These are phyloP conservation scores for Mareca penelope DNA, from an alignment of 2,797 vertebrate genomes.

Conservation along the genomic window DNA sequence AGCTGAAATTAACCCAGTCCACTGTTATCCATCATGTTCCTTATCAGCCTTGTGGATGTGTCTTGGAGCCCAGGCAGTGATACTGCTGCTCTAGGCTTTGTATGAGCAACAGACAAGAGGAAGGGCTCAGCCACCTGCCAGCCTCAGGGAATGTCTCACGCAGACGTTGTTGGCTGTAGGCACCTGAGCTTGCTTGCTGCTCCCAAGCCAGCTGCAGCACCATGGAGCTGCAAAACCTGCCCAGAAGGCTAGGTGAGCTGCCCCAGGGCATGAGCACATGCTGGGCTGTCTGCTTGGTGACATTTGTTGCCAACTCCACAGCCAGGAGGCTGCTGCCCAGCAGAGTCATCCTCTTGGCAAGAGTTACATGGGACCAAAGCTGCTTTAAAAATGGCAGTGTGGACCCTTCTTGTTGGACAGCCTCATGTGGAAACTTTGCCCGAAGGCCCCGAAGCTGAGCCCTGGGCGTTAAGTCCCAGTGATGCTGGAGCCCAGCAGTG, in stretches of 20 bases:
- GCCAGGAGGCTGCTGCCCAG: background rate
- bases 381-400: background rate
- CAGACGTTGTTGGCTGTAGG: background rate
- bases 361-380: background rate
- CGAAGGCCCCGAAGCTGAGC: rapidly evolving
- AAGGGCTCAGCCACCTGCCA: background rate
- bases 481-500: background rate
- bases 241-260: background rate
- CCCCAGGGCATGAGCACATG: background rate
- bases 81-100: background rate
- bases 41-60: rapidly evolving
- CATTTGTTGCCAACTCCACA: background rate
- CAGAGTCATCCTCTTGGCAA: background rate
- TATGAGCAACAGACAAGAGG: background rate
- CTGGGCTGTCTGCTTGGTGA: rapidly evolving
- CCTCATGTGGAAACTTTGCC: background rate
- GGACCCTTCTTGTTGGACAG: background rate
- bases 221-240: background rate
- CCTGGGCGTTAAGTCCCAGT: rapidly evolving
- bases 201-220: background rate
- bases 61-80: background rate
- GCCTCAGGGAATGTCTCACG: background rate
- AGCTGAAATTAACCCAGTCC: background rate
- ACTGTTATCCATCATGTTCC: rapidly evolving
- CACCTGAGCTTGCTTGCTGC: background rate